phyloP scores from a whole-genome alignment of 1,140 invertebrate species.

The Anadara kagoshimensis region DNA sequence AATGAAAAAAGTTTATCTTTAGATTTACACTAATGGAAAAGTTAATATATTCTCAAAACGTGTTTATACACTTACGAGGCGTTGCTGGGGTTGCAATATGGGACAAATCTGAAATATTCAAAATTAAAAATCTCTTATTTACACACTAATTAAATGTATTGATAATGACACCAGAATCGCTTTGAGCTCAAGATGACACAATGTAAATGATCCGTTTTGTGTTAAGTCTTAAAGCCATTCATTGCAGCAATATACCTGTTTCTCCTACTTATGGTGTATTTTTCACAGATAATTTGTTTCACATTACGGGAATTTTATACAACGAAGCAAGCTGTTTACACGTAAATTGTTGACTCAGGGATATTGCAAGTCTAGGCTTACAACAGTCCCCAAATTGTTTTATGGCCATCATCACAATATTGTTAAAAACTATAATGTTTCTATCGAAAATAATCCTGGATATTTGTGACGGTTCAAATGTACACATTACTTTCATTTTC shows the following conservation, averaged over 20 bases:
- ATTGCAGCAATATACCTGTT: no score
- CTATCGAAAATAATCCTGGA: neutral
- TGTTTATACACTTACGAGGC: constrained; percentile 1
- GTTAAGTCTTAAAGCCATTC: neutral
- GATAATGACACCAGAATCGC: neutral
- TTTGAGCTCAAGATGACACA: neutral
- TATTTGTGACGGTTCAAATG: neutral
- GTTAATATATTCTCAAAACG: neutral
- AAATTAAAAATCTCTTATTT: neutral
- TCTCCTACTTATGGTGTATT: no score
- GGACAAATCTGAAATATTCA: neutral
- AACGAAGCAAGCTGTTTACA: neutral
- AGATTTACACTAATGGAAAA: neutral
- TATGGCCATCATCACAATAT: neutral
- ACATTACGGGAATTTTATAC: neutral
- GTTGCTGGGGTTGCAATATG: neutral
- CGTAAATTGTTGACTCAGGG: neutral
- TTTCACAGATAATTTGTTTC: neutral
- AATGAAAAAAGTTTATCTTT: neutral
- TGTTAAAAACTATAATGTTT: neutral
- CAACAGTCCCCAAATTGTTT: neutral
- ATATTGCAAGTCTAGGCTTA: neutral
- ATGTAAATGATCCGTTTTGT: neutral
- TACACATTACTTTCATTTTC: neutral
- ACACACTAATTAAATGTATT: neutral